phyloP scores from a whole-genome alignment of 1,140 invertebrate species.

The Bombus consobrinus region DNA sequence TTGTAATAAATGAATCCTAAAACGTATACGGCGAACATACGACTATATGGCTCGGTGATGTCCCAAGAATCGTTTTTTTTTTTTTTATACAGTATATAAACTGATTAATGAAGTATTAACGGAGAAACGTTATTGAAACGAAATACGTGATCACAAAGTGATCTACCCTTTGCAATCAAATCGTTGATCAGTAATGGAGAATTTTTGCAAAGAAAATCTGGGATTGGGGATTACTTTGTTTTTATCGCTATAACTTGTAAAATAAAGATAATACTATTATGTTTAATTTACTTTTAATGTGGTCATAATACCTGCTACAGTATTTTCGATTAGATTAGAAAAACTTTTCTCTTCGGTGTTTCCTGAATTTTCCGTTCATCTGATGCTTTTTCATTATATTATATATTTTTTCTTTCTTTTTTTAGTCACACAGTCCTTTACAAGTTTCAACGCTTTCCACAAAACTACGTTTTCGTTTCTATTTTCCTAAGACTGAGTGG shows the following conservation, averaged over 20 bases:
- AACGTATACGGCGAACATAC: not conserved
- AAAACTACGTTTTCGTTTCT: not conserved
- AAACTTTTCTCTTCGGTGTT: constrained; percentile 57
- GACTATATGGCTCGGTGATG: constrained; percentile 27
- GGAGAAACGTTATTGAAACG: constrained; percentile 1
- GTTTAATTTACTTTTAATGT: constrained; percentile 78
- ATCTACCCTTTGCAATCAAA: constrained; percentile 31
- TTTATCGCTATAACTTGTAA: constrained; percentile 73
- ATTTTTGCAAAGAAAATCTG: constrained; percentile 24
- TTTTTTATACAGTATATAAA: constrained; percentile 19
- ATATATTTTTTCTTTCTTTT: not conserved
- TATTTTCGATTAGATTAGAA: constrained; percentile 82
- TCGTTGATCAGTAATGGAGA: constrained; percentile 5
- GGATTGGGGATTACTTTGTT: constrained; percentile 62
- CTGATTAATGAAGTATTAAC: constrained; percentile 38
- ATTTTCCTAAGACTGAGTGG: not conserved
- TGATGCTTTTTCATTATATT: constrained; percentile 1
- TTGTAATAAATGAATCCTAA: not conserved
- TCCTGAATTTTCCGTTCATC: not conserved
- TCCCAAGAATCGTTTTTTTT: constrained; percentile 23
- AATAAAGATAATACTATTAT: constrained; percentile 78
- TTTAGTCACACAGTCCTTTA: not conserved
- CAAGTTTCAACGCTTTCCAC: not conserved
- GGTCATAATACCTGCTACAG: constrained; percentile 82
- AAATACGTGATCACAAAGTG: constrained; percentile 25